Evolutionary conservation across 2,797 vertebrate genomes (phyloP).

Genomic region (Diplodus puntazzo): DNA sequence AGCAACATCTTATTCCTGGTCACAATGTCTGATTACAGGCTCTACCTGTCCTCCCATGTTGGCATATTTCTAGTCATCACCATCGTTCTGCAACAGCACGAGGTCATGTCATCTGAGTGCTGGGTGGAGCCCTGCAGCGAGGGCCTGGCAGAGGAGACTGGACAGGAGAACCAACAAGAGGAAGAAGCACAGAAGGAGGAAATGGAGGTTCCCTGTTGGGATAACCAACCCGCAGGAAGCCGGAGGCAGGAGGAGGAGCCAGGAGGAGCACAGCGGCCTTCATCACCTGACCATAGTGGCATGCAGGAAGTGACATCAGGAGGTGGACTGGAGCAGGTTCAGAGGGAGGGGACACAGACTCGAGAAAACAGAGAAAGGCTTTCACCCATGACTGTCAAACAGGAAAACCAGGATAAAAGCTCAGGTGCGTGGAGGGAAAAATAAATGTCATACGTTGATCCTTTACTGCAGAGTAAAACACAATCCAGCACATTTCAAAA

Average conservation of each 20-base stretch:
- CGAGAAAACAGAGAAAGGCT: constrained; percentile 19
- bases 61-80: constrained; percentile 46
- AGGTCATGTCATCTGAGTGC: constrained; percentile 68
- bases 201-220: constrained; percentile 10
- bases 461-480: not conserved
- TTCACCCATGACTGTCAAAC: constrained; percentile 27
- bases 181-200: constrained; percentile 32
- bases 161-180: constrained; percentile 11
- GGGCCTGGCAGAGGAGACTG: not conserved
- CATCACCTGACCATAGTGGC: constrained; percentile 4
- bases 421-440: constrained; percentile 74
- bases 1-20: not conserved
- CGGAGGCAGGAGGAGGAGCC: constrained; percentile 27
- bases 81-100: constrained; percentile 31
- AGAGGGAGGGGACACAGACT: constrained; percentile 39
- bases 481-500: not conserved
- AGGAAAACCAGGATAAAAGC: constrained; percentile 36
- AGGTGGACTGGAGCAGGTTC: constrained; percentile 38
- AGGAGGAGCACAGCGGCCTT: not conserved
- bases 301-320: constrained; percentile 54
- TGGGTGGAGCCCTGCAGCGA: constrained; percentile 34
- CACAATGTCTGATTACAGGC: not conserved
- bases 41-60: constrained; percentile 9
- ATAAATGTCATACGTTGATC: not conserved
- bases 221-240: constrained; percentile 15